Evolutionary conservation across 2,888 invertebrate genomes (phyloP).

Genomic region (Pseudococcus longispinus): DNA sequence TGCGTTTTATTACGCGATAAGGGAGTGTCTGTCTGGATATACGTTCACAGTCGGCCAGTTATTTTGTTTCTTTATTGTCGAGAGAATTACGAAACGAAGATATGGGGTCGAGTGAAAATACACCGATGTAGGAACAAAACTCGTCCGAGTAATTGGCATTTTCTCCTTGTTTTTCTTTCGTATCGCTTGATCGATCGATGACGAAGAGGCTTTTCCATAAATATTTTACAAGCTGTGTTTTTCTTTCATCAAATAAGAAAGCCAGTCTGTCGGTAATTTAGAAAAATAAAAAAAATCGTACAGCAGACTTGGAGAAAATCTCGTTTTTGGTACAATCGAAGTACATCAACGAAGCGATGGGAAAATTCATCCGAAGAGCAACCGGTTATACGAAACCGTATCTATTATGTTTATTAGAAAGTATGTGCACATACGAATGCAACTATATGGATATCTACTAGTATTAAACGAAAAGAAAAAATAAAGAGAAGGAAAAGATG

Average conservation of each 20-base stretch:
- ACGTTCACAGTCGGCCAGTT: neutral
- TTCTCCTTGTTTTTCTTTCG: neutral
- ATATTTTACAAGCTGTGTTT: neutral
- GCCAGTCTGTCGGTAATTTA: neutral
- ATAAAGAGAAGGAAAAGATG: neutral
- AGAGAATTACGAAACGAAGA: neutral
- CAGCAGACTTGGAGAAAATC: neutral
- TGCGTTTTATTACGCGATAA: neutral
- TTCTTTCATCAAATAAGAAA: neutral
- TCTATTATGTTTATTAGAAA: neutral
- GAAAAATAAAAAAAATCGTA: neutral
- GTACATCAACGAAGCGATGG: neutral
- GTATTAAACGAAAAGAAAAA: neutral
- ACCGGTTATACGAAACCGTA: neutral
- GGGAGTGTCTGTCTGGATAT: neutral
- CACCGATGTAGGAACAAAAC: neutral
- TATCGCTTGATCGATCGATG: neutral
- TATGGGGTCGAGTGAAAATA: neutral
- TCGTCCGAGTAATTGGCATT: neutral
- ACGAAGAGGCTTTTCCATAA: neutral
- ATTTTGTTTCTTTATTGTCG: constrained; percentile 22
- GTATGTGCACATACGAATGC: neutral
- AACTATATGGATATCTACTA: neutral
- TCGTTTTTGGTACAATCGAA: neutral
- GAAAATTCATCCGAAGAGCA: neutral